Evolutionary conservation across 37 sponge, comb jelly and placozoan genomes (phyloP).

Genomic region (Crambe crambe): DNA sequence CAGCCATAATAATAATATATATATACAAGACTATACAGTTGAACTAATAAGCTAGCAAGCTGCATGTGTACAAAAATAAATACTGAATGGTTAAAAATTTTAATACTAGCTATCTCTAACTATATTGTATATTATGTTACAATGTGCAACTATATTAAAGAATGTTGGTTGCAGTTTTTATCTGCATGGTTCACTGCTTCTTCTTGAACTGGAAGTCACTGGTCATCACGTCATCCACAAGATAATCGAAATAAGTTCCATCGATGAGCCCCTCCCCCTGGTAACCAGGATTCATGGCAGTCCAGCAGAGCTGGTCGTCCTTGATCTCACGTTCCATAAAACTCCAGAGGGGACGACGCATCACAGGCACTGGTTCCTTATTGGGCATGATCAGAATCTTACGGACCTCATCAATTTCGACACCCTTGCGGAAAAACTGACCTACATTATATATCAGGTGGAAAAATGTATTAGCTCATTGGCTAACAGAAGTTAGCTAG

Average conservation of each 20-base stretch:
- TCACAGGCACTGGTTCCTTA: conserved; percentile 45
- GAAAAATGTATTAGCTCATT: no score
- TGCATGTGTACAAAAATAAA: no score
- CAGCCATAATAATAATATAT: no score
- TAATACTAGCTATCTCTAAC: no score
- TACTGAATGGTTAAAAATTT: no score
- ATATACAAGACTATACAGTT: no score
- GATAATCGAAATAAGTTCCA: conserved; percentile 42
- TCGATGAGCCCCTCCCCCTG: conserved; percentile 58
- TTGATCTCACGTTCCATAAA: conserved; percentile 39
- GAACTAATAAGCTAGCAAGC: no score
- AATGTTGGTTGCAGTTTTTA: no score
- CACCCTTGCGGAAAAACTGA: conserved; percentile 57
- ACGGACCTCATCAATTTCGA: conserved; percentile 22
- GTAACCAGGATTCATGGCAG: conserved; percentile 56
- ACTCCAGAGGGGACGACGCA: conserved; percentile 34
- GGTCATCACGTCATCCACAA: conserved; percentile 40
- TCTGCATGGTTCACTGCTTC: not conserved
- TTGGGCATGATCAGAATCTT: conserved; percentile 41
- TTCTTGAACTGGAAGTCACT: conserved; percentile 38
- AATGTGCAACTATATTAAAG: no score
- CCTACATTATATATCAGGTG: no score
- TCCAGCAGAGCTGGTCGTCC: conserved; percentile 47
- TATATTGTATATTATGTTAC: no score
- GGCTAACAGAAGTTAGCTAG: not conserved